phyloP scores from a whole-genome alignment of 92 coral and sea anemone genomes.

The Parazoanthus swiftii region DNA sequence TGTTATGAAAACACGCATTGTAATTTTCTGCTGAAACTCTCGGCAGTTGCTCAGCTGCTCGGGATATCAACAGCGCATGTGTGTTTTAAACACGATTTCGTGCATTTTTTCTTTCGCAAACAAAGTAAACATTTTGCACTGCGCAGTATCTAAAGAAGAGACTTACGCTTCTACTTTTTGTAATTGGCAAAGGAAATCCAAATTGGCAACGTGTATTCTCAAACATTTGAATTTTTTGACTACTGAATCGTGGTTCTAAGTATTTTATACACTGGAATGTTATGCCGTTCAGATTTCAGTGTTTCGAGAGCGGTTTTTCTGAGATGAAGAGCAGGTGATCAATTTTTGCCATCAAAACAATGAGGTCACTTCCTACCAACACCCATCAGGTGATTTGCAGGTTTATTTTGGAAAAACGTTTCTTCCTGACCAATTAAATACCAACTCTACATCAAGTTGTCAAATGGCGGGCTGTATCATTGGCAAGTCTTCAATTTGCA shows the following conservation, averaged over 20 bases:
- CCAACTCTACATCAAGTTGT: not conserved
- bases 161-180: too few species aligned
- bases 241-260: too few species aligned
- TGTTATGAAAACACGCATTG: too few species aligned
- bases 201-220: too few species aligned
- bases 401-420: conserved; percentile 36
- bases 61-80: not conserved
- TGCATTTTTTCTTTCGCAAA: too few species aligned
- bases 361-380: conserved; percentile 51
- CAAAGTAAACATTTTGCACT: too few species aligned
- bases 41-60: not conserved
- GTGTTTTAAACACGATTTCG: not conserved
- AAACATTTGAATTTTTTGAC: too few species aligned
- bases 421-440: conserved; percentile 47
- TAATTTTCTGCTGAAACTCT: too few species aligned
- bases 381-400: conserved; percentile 45
- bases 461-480: not conserved
- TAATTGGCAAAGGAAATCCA: too few species aligned
- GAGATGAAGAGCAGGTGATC: conserved; percentile 33
- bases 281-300: not conserved
- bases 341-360: conserved; percentile 44
- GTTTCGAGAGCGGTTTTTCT: not conserved
- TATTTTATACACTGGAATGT: too few species aligned
- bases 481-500: not conserved
- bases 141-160: too few species aligned